These are phyloP conservation scores for Anolis apletophallus DNA, from an alignment of 2,797 vertebrate genomes.

Conservation along the genomic window DNA sequence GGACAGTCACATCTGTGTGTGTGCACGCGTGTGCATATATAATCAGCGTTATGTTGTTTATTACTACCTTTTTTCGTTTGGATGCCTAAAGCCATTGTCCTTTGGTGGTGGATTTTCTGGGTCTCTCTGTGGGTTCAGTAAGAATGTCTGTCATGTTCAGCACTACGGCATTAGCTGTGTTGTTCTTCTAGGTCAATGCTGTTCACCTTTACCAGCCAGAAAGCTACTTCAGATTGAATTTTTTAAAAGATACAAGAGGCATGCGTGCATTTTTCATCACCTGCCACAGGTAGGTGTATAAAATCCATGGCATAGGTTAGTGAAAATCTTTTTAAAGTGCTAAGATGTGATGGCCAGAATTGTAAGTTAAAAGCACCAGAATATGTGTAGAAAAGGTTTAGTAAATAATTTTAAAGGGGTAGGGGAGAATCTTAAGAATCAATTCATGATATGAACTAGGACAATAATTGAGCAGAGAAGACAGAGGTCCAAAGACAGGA, in stretches of 20 bases:
- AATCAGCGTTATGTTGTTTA: background rate
- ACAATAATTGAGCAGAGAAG: background rate
- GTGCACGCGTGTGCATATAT: conserved; percentile 17
- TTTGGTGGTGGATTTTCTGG: conserved; percentile 30
- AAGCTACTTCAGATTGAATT: conserved; percentile 24
- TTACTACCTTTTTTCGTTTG: background rate
- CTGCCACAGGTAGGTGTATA: conserved; percentile 42
- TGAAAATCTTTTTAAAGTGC: conserved; percentile 28
- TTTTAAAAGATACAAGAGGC: conserved; percentile 48
- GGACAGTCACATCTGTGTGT: conserved; percentile 17
- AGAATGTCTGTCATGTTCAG: conserved; percentile 41
- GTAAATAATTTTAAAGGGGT: background rate
- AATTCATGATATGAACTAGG: background rate
- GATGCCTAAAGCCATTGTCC: background rate
- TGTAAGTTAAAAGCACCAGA: conserved; percentile 10
- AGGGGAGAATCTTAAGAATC: background rate
- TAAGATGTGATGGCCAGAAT: background rate
- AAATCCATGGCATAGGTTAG: conserved; percentile 32
- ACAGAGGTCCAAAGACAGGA: background rate
- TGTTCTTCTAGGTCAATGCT: conserved; percentile 60
- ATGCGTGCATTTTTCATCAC: background rate
- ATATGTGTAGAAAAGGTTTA: background rate
- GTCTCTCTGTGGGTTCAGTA: conserved; percentile 18
- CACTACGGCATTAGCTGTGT: conserved; percentile 1
- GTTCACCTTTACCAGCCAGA: conserved; percentile 46